Percentiles rank a stretch among this genome's conserved stretches.
phyloP scores from a whole-genome alignment of 37 sponge, comb jelly and placozoan species.

The Cliona cf. orientalis region DNA sequence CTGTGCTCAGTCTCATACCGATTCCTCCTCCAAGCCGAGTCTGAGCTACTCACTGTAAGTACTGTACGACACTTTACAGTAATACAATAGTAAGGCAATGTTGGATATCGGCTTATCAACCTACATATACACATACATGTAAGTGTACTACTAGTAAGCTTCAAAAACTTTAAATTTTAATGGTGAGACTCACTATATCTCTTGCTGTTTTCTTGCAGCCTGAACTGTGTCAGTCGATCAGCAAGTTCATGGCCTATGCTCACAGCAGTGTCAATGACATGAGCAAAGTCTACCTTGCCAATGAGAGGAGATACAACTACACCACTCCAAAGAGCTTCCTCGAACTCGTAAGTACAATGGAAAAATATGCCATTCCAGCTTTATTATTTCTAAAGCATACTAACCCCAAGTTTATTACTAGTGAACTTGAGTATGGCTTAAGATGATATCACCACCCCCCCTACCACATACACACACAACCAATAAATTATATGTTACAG shows the following conservation, averaged over 20 bases:
- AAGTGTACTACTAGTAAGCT: not conserved
- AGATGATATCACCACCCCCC: no score
- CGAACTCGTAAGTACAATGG: constrained; percentile 79
- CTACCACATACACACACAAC: no score
- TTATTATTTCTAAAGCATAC: not conserved
- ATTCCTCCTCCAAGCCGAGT: constrained; percentile 89
- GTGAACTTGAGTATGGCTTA: no score
- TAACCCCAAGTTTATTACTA: no score
- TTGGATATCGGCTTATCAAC: no score
- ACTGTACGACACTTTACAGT: not conserved
- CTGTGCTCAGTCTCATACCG: constrained; percentile 88
- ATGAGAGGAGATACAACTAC: constrained; percentile 98
- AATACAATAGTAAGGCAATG: not conserved
- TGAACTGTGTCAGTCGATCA: constrained; percentile 81
- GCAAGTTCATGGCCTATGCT: constrained; percentile 94
- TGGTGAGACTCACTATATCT: not conserved
- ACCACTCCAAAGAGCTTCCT: constrained; percentile 99
- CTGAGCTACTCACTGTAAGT: constrained; percentile 37
- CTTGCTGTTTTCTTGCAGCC: constrained; percentile 21
- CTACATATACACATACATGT: not conserved
- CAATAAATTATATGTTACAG: not conserved
- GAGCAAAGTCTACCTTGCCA: constrained; percentile 88
- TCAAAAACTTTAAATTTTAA: not conserved
- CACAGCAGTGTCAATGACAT: constrained; percentile 91
- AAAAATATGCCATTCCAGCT: no score